phyloP scores from a whole-genome alignment of 2,797 vertebrate genomes.

The Notolabrus celidotus region DNA sequence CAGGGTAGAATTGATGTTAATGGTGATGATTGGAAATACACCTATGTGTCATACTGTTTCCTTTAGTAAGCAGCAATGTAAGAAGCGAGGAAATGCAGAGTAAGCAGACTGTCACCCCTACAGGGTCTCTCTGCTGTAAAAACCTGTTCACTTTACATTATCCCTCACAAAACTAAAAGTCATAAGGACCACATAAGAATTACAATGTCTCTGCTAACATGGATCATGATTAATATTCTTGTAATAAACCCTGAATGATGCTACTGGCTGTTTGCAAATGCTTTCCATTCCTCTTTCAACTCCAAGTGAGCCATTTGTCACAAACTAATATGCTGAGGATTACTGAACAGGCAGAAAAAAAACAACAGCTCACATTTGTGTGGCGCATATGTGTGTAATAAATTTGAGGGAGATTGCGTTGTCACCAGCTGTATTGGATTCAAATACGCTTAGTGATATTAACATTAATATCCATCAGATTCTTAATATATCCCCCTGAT shows the following conservation, averaged over 20 bases:
- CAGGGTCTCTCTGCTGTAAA: fast-evolving
- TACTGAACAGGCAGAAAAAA: constrained; percentile 41
- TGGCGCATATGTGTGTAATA: constrained; percentile 50
- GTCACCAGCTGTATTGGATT: constrained; percentile 65
- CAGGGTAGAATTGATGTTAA: too few species aligned
- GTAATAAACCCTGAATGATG: constrained; percentile 47
- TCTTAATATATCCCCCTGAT: constrained; percentile 55
- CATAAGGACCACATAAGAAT: constrained; percentile 7
- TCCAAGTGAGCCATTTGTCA: constrained; percentile 67
- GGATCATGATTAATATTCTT: constrained; percentile 55
- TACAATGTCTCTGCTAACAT: constrained; percentile 18
- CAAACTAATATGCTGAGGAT: constrained; percentile 64
- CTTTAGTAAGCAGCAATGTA: too few species aligned
- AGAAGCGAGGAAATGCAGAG: too few species aligned
- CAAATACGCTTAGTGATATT: constrained; percentile 66
- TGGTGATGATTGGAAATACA: too few species aligned
- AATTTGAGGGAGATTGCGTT: constrained; percentile 67
- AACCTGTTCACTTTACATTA: background rate
- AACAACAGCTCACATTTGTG: constrained; percentile 42
- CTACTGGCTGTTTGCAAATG: constrained; percentile 57
- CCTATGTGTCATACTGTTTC: too few species aligned
- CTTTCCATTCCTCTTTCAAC: constrained; percentile 41
- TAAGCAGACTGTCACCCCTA: background rate
- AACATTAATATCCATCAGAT: constrained; percentile 73
- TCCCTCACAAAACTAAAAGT: background rate